A percentile compares a stretch with the other conserved stretches of the same genome.
Conservation (phyloP, 2,888 invertebrate species). For the Tiphia femorata region DNA sequence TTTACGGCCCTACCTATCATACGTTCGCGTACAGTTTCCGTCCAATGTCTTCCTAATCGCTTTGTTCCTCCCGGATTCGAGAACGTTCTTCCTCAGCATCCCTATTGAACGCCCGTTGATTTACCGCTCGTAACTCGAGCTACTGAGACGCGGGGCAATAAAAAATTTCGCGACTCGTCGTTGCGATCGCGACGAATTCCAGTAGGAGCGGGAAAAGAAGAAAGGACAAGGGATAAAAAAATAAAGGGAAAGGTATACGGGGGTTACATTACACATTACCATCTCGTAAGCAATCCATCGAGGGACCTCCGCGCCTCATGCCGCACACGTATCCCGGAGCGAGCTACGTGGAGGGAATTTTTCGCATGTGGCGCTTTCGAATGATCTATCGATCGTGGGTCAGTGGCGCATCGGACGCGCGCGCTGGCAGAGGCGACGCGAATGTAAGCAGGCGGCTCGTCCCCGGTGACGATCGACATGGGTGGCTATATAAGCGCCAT, state of each 20-base stretch:
- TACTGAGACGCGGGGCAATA: not conserved
- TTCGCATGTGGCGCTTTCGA: conserved; percentile 25
- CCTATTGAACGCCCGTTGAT: no score
- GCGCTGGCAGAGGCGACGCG: no score
- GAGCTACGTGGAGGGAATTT: conserved; percentile 56
- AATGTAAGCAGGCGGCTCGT: conserved; percentile 17
- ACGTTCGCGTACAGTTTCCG: no score
- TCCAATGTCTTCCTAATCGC: no score
- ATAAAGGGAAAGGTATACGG: not conserved
- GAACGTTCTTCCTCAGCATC: no score
- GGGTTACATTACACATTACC: conserved; percentile 2
- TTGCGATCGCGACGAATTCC: not conserved
- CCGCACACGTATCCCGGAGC: conserved; percentile 14
- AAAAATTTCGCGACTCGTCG: not conserved
- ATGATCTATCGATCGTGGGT: conserved; percentile 50
- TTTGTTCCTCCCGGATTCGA: no score
- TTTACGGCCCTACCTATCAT: no score
- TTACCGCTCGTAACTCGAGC: no score
- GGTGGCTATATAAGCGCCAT: conserved; percentile 47
- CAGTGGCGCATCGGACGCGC: conserved; percentile 48
- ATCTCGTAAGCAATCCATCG: conserved; percentile 22
- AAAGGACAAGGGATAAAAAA: not conserved
- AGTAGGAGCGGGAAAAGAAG: not conserved
- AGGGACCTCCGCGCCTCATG: conserved; percentile 2
- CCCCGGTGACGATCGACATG: conserved; percentile 40